These are phyloP conservation scores for Teleiodes luculella DNA, from an alignment of 2,888 invertebrate genomes.

Conservation along the genomic window DNA sequence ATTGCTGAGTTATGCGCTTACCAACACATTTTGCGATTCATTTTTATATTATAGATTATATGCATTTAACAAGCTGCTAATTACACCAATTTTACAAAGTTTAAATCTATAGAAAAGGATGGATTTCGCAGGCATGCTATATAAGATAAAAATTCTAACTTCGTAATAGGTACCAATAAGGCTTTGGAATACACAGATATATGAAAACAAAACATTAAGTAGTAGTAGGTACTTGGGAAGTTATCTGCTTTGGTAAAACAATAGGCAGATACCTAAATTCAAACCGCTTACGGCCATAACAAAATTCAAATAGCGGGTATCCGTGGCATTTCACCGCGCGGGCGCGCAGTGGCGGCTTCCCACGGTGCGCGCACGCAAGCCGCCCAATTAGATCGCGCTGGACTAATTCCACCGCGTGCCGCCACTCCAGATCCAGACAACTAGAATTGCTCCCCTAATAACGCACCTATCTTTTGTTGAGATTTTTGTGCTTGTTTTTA, in stretches of 20 bases:
- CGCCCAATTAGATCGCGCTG: slow-evolving; percentile 32
- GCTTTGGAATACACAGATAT: no score
- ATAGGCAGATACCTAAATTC: slow-evolving; percentile 19
- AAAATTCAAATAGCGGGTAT: slow-evolving; percentile 53
- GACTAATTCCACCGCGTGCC: slow-evolving; percentile 61
- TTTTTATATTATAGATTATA: no score
- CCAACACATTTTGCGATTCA: no score
- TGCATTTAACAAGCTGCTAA: no score
- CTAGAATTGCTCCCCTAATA: no score
- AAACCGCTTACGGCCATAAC: slow-evolving; percentile 52
- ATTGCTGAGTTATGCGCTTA: no score
- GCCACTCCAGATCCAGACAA: not conserved
- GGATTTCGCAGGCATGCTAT: no score
- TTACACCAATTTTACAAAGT: no score
- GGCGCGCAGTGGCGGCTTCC: not conserved
- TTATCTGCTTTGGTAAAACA: not conserved
- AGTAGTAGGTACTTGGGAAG: no score
- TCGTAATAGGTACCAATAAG: no score
- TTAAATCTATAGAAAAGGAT: no score
- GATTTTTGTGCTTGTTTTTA: not conserved
- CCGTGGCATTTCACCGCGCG: slow-evolving; percentile 51
- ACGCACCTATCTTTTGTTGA: not conserved
- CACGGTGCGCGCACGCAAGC: slow-evolving; percentile 54
- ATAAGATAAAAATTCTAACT: no score
- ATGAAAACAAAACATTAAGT: not conserved